Evolutionary conservation across 2,113 vertebrate genomes (phyloP), one percentile per base, ranked within the genome.

Genomic region (Chitala chitala): DNA sequence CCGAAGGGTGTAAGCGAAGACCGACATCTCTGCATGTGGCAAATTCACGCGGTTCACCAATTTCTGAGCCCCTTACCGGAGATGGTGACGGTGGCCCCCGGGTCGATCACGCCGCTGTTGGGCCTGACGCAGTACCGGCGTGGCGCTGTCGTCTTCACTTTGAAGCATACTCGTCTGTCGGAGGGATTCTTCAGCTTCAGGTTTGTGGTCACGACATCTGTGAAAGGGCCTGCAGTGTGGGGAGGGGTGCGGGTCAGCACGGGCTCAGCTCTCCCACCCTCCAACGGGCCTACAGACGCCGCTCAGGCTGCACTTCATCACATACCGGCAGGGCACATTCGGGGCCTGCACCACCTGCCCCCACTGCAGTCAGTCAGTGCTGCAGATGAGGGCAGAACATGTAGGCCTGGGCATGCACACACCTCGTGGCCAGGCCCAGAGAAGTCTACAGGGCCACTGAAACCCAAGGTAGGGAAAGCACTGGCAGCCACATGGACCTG

Each of bases 131-230:
- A 99, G 87, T 99, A 99, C 82, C 97, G 89, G 75, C 96, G 94
- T 12, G 97, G 97, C 0, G 96, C 97, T 69, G 97, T 99, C n/a
- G 97, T 99, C 91, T 99, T 99, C 87, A 99, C 97, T 90, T 99
- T 99, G 86, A 99, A 99, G 88, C 96, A 98, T 71, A 99, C 94
- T 93, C 89, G 95, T 86, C 85, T 95, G 75, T 99, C 97, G 55
- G 96, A 97, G 3, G 96, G 96, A 84, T 99, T 99, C 85, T 92
- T 92, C 84, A 99, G 91, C 79, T 96, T 98, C 83, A 99, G 94
- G 87, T 93, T 97, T 81, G 95, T 97, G 83, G 95, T 99, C 83
- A 99, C 94, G 77, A 98, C 97, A 88, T 98, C 96, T 94, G 96
- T 99, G 87, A 99, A 98, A 72, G 96, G 96, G 90, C 97, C 96